Percentiles rank a stretch among this genome's conserved stretches.
phyloP scores from a whole-genome alignment of 2,113 vertebrate genomes.

The Desmodus rotundus region DNA sequence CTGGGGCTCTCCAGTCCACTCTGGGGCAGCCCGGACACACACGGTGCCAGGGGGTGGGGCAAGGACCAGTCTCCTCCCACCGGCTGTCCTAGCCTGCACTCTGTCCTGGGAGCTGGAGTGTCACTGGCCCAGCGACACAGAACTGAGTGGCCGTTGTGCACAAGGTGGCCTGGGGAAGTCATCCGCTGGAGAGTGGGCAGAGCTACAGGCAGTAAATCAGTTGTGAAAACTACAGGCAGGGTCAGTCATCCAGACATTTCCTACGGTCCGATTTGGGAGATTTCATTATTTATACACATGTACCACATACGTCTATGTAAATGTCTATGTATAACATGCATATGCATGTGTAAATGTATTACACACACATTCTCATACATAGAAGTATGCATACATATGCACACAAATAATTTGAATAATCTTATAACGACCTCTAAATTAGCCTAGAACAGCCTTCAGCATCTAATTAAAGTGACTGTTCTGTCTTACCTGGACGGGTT shows the following conservation, averaged over 20 bases:
- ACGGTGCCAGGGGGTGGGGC: too few relatives aligned
- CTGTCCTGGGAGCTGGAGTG: not conserved
- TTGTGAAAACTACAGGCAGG: not conserved
- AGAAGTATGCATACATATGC: not conserved
- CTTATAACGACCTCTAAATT: not conserved
- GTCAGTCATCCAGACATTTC: not conserved
- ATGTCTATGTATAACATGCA: not conserved
- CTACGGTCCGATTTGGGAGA: not conserved
- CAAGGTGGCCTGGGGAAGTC: not conserved
- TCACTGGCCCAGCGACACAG: not conserved
- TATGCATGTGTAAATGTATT: not conserved
- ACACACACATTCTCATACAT: not conserved
- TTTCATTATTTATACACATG: not conserved
- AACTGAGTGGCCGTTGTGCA: not conserved
- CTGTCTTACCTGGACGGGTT: not conserved
- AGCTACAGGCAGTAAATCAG: not conserved
- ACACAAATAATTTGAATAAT: not conserved
- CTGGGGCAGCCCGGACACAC: not conserved
- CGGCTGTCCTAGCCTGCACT: not conserved
- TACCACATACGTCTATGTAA: rapidly evolving
- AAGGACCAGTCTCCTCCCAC: not conserved
- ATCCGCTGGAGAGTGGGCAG: not conserved
- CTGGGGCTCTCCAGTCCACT: not conserved
- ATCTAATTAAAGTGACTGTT: not conserved
- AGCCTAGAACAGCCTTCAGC: not conserved